Base-by-base conservation (phyloP, 1,140 invertebrate genomes). In the Cydia pomonella region DNA sequence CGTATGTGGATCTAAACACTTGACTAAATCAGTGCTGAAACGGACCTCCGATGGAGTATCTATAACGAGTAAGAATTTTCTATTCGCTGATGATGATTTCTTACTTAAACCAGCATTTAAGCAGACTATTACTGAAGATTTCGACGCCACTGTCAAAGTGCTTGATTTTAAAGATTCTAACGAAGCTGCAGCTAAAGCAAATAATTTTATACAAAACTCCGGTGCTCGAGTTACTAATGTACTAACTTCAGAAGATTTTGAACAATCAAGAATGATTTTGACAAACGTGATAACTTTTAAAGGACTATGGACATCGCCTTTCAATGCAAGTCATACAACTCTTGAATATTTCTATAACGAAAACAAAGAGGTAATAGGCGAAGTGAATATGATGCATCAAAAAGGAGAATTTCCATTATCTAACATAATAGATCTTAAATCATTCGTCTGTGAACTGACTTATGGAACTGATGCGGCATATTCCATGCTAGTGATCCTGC, bases 271-370 rank as follows among this genome's bases (percentile, higher is more conserved):
- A 80, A 91, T 97, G 80, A 93, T 98, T 18, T 85, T 98, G 41
- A 95, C 96, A 0, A 97, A 97, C 75, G 95, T 96, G 0, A 94
- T 98, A 47, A 97, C 96, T 77, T 98, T 98, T 90, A 98, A 97
- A 91, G 97, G 97, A 16, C 87, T 93, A 0, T 98, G 97, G 97
- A 89, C 94, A 73, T 84, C 80, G 3, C 94, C 95, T 0, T 98
- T 98, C 80, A 95, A 97, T 81, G 84, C 81, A 44, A 83, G 90
- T 0, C 84, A 89, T 0, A 98, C 97, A 0, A 86, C 77, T n/a
- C 69, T 81, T 18, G 94, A 94, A 72, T 75, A 87, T 0, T 95
- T 95, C 77, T 94, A 93, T 74, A 92, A 94, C 76, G 94, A 95
- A 74, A 85, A 92, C 29, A 92, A 89, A 23, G 85, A 88, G 3